Evolutionary conservation across 1,140 invertebrate species (phyloP).

Genomic region (Drosophila kanapiae): DNA sequence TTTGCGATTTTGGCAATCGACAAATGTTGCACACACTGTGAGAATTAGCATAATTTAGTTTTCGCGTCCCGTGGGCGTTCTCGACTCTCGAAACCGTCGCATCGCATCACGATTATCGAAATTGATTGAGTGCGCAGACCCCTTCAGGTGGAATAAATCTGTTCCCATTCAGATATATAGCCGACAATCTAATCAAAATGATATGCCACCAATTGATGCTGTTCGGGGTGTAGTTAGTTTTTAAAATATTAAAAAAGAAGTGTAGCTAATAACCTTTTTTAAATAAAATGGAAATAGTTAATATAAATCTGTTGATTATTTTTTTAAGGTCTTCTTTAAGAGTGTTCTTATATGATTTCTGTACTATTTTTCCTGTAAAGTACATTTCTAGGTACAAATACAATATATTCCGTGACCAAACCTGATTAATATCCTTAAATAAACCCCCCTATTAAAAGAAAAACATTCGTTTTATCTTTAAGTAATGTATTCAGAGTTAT

Average conservation of each 20-base stretch:
- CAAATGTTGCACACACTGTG: conserved; percentile 72
- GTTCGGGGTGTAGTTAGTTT: too few species aligned
- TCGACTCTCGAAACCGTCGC: conserved; percentile 18
- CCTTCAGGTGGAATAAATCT: conserved; percentile 31
- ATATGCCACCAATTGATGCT: too few species aligned
- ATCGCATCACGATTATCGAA: conserved; percentile 37
- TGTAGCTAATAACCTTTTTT: too few species aligned
- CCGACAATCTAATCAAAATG: background rate
- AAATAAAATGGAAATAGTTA: too few species aligned
- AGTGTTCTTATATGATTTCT: too few species aligned
- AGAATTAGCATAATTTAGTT: conserved; percentile 71
- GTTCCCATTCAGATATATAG: conserved; percentile 14
- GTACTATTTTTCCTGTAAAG: too few species aligned
- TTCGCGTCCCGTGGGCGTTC: conserved; percentile 23
- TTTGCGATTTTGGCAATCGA: conserved; percentile 76
- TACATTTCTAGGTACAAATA: too few species aligned
- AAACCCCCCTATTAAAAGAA: background rate
- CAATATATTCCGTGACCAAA: too few species aligned
- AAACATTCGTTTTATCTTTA: background rate
- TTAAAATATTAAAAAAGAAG: too few species aligned
- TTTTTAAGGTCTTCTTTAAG: too few species aligned
- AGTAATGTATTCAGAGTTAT: conserved; percentile 54
- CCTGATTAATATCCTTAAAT: too few species aligned
- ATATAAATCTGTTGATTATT: too few species aligned
- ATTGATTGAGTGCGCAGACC: conserved; percentile 44